phyloP scores from a whole-genome alignment of 2,888 invertebrate genomes.

The Parascotia fuliginaria region DNA sequence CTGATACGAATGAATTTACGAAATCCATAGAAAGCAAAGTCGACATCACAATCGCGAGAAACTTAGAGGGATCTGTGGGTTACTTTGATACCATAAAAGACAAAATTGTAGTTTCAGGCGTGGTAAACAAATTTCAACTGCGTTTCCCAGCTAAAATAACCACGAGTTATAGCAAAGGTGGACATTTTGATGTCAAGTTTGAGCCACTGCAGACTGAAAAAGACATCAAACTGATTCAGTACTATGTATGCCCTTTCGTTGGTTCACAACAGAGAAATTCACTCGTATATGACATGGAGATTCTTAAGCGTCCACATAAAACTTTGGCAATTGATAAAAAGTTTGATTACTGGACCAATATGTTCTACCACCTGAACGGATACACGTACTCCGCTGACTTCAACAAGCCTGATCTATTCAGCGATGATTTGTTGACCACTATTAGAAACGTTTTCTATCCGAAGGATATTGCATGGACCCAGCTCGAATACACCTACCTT shows the following conservation, averaged over 20 bases:
- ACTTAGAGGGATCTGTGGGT: constrained; percentile 86
- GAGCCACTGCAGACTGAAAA: constrained; percentile 78
- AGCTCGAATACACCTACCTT: constrained; percentile 77
- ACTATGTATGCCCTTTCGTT: constrained; percentile 88
- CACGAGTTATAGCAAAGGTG: constrained; percentile 66
- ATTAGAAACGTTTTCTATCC: constrained; percentile 56
- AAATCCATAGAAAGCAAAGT: constrained; percentile 73
- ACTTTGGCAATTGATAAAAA: constrained; percentile 53
- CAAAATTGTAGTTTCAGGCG: constrained; percentile 85
- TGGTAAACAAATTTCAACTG: constrained; percentile 86
- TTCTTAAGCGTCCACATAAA: constrained; percentile 56
- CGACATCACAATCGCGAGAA: constrained; percentile 80
- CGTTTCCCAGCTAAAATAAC: constrained; percentile 84
- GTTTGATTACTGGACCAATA: constrained; percentile 79
- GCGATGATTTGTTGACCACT: constrained; percentile 43
- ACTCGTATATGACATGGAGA: constrained; percentile 41
- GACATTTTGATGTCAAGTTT: constrained; percentile 73
- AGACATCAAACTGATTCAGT: constrained; percentile 82
- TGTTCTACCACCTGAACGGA: constrained; percentile 80
- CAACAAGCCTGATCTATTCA: constrained; percentile 61
- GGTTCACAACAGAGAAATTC: constrained; percentile 83
- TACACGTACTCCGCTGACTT: constrained; percentile 81
- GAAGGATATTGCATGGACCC: constrained; percentile 76
- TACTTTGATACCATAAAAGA: constrained; percentile 88
- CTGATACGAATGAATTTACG: constrained; percentile 25